Evolutionary conservation across 2,888 invertebrate species (phyloP), one percentile per base, ranked within the genome.

Genomic region (Metopia argyrocephala): DNA sequence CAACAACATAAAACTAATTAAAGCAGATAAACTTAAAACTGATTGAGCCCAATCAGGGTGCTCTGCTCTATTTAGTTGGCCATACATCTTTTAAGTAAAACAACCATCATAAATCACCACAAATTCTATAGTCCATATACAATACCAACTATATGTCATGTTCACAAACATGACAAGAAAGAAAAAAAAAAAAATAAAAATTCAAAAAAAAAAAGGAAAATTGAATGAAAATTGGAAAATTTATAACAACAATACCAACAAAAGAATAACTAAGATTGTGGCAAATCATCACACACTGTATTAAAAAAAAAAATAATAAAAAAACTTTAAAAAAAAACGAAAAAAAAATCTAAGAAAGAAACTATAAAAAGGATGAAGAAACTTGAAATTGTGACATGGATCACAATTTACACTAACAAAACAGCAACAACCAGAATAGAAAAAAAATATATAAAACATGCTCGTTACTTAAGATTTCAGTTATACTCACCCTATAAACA

Each of bases 51-150:
- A 38, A 38, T 38, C 38, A 38, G 9, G 38, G 9, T 38, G 12
- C 38, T n/a, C n/a, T n/a, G 38, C 38, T 38, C 38, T 38, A 31
- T 38, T 38, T 38, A 38, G 38, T 38, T 38, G 38, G 15, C 38
- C 38, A 38, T 9, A 38, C 38, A 38, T 38, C 38, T 38, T 38
- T 38, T 38, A 27, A 27, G 25, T 18, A 5, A 74, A 74, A 23
- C 3, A 65, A 15, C 66, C 20, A 74, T 38, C 46, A 74, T 65
- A 65, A 74, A 65, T 74, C 65, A 74, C 25, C 74, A 66, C 65
- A 65, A 59, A 59, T 66, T 27, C 50, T 25, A 27, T 57, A 50
- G 20, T 38, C 50, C 38, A 59, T 57, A 57, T n/a, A 62, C n/a
- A 23, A 62, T 28, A 45, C 25, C 50, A 25, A 57, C 27, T 25